Evolutionary conservation across 2,888 invertebrate species (phyloP), one percentile per base, ranked within the genome.

Genomic region (Spisula subtruncata): DNA sequence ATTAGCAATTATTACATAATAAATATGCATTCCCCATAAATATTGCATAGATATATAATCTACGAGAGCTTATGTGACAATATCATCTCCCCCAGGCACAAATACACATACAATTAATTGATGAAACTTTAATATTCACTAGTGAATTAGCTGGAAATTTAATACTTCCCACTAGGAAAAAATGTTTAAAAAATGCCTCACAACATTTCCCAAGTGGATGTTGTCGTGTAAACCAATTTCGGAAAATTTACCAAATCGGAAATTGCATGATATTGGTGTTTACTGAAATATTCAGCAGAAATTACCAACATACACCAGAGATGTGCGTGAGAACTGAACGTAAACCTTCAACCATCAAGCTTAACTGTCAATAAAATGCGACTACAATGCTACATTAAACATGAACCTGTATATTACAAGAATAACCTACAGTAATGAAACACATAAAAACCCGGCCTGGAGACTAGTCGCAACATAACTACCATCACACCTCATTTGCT

Each of bases 211-310:
- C 85, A 85, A 25, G 80, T 54, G 85, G 41, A 80, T n/a, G 4
- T 35, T 32, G 56, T 29, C 32, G 86, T 89, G 89, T 84, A 86
- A 89, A 86, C 81, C 80, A 89, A 89, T 89, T 89, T 86, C 75
- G 25, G 51, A 84, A 81, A 89, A 86, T 89, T 83, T 75, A 86
- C 89, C 66, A 89, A 89, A 89, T 84, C 71, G 86, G 81, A 86
- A 83, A 89, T 86, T 89, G 86, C 89, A 89, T 81, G 89, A 83
- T 81, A 83, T 41, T 71, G 80, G 48, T 83, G 86, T 86, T 83
- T 48, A 89, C 85, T 86, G 81, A 89, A 88, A 90, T 86, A 86
- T 87, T 89, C 90, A 81, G 82, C 71, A 86, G 87, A 81, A 80
- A 90, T 89, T 88, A 71, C 86, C 35, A 71, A 46, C 81, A 35